Evolutionary conservation across 2,888 invertebrate genomes (phyloP), one percentile per base, ranked within the genome.

Genomic region (Smittia sp.): DNA sequence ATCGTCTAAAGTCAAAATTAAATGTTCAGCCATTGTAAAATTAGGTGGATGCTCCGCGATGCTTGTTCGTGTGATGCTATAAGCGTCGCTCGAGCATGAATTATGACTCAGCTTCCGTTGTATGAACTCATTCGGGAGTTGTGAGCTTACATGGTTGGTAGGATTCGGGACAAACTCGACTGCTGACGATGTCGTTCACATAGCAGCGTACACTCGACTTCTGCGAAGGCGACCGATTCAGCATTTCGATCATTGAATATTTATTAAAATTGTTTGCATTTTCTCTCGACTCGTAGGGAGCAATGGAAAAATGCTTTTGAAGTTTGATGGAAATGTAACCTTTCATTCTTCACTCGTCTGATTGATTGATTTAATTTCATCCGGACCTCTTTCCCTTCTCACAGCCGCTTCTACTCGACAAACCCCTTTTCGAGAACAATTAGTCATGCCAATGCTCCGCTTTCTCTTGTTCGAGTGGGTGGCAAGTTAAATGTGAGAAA

Each of bases 1-100:
- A 63, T 27, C 13, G 15, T 27, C 63, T 25, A 63, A 63, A 63
- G 63, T 63, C 63, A 63, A 63, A 63, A 63, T 63, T 63, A 63
- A 63, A 63, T 63, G 63, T 63, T 63, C 63, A 63, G 25, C 25
- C 25, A 63, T 13, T 27, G 63, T 63, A 25, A 63, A 63, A 63
- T 63, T 63, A 63, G 63, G 13, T 25, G 20, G 11, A 63, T 63
- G 46, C 46, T 46, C n/a, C 46, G 13, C 15, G 15, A 46, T 46
- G 15, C 32, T 32, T 9, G 32, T 32, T 6, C 32, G 32, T 32
- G 32, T 32, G 32, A 32, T 6, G 32, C 32, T 32, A 6, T 3
- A 32, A 32, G 9, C 3, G 32, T 32, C 9, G 32, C 9, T 32
- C 32, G 32, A 6, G 32, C 11, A 46, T 15, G 46, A 46, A 46